These are phyloP conservation scores for Mylabris sibirica DNA, from an alignment of 2,888 invertebrate species.

Conservation along the genomic window DNA sequence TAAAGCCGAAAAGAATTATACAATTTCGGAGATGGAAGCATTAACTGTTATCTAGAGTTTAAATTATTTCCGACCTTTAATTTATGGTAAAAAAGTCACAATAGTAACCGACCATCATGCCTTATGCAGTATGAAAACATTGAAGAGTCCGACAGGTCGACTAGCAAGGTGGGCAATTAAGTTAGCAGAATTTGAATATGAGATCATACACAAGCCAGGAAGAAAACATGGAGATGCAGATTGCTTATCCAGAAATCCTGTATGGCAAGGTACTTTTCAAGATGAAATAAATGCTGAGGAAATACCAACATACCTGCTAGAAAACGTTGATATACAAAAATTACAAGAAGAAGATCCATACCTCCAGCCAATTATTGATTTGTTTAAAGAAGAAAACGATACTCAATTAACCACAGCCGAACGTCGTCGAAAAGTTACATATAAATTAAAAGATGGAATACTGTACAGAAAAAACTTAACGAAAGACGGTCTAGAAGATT, in stretches of 20 bases:
- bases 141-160: constrained; percentile 22
- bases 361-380: too few relatives aligned
- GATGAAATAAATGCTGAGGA: too few relatives aligned
- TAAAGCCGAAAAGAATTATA: constrained; percentile 29
- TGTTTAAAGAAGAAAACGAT: too few relatives aligned
- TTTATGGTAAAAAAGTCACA: constrained; percentile 15
- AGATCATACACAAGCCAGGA: neutral
- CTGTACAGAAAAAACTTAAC: too few relatives aligned
- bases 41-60: constrained; percentile 19
- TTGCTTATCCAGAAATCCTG: neutral
- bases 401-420: too few relatives aligned
- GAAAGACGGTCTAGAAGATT: constrained; percentile 9
- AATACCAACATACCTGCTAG: too few relatives aligned
- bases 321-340: too few relatives aligned
- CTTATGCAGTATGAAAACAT: constrained; percentile 20
- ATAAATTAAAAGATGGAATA: too few relatives aligned
- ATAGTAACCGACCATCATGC: constrained; percentile 28
- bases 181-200: neutral
- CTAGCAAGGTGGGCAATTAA: constrained; percentile 27
- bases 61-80: constrained; percentile 15
- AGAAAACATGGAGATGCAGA: neutral
- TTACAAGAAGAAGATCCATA: too few relatives aligned
- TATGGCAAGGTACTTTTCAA: neutral
- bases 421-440: too few relatives aligned
- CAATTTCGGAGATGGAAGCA: constrained; percentile 29